Evolutionary conservation across 2,797 vertebrate genomes (phyloP).

Genomic region (Chaenodraco wilsoni): DNA sequence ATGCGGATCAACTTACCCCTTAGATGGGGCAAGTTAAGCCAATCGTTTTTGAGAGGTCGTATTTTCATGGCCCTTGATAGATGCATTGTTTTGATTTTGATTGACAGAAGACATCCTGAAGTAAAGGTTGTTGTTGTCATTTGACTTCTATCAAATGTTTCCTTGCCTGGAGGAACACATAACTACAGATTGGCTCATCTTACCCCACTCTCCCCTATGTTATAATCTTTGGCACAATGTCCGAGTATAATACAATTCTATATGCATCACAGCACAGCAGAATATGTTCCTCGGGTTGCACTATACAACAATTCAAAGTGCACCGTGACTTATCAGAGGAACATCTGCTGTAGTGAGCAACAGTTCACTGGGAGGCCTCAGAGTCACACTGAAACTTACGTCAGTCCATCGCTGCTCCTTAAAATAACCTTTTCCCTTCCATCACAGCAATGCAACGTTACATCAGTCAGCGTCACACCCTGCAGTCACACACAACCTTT

Average conservation of each 20-base stretch:
- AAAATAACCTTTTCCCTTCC: slow-evolving; percentile 61
- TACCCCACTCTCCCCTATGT: no score
- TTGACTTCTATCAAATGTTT: no score
- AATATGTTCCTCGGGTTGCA: slow-evolving; percentile 12
- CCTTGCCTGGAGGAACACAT: no score
- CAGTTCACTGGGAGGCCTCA: not conserved
- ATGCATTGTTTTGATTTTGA: no score
- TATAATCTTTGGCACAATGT: slow-evolving; percentile 24
- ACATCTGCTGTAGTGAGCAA: slow-evolving; percentile 20
- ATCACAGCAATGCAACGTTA: slow-evolving; percentile 46
- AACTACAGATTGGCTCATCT: no score
- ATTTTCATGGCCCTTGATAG: no score
- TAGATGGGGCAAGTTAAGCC: no score
- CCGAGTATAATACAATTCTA: not conserved
- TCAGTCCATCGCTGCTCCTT: slow-evolving; percentile 27
- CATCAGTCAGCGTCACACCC: slow-evolving; percentile 48
- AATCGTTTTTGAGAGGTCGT: no score
- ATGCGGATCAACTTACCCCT: no score
- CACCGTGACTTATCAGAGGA: slow-evolving; percentile 16
- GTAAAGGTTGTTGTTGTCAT: no score
- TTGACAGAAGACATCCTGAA: no score
- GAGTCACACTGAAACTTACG: slow-evolving; percentile 24
- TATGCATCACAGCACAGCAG: slow-evolving; percentile 13
- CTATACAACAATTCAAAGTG: slow-evolving; percentile 13
- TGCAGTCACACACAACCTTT: slow-evolving; percentile 67